Evolutionary conservation across 2,888 invertebrate species (phyloP).

Genomic region (Uropetala carovei): DNA sequence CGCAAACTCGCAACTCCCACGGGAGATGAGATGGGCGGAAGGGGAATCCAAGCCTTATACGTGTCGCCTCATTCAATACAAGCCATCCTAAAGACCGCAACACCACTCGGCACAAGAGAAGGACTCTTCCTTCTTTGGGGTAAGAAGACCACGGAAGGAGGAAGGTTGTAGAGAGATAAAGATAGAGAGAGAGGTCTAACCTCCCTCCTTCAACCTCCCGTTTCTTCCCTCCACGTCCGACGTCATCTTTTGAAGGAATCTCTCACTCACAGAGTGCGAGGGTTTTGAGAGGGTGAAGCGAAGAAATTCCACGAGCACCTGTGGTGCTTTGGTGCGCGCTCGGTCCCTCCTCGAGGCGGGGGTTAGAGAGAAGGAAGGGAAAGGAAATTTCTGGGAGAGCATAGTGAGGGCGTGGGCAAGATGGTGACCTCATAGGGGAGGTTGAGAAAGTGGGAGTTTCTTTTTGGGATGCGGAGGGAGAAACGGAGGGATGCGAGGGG

Average conservation of each 20-base stretch:
- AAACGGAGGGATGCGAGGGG: background rate
- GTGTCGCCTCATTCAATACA: background rate
- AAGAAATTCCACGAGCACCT: slow-evolving; percentile 52
- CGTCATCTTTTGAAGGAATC: slow-evolving; percentile 62
- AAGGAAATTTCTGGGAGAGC: no score
- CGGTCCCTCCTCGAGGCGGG: background rate
- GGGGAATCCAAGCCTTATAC: slow-evolving; percentile 7
- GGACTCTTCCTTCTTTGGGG: background rate
- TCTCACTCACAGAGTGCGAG: slow-evolving; percentile 19
- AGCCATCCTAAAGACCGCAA: slow-evolving; percentile 3
- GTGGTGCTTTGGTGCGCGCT: slow-evolving; percentile 44
- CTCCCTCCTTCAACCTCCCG: background rate
- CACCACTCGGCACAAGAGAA: background rate
- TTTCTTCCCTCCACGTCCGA: background rate
- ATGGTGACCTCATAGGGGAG: background rate
- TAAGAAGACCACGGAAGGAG: background rate
- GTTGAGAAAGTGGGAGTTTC: background rate
- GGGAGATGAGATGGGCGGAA: background rate
- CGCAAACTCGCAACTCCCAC: background rate
- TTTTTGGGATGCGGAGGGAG: background rate
- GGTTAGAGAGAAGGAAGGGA: background rate
- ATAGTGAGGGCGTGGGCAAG: background rate
- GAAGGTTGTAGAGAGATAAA: background rate
- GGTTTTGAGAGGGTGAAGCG: background rate
- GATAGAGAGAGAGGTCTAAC: background rate